Conservation (phyloP, 2,888 invertebrate genomes). For the Lithophane leautieri region DNA sequence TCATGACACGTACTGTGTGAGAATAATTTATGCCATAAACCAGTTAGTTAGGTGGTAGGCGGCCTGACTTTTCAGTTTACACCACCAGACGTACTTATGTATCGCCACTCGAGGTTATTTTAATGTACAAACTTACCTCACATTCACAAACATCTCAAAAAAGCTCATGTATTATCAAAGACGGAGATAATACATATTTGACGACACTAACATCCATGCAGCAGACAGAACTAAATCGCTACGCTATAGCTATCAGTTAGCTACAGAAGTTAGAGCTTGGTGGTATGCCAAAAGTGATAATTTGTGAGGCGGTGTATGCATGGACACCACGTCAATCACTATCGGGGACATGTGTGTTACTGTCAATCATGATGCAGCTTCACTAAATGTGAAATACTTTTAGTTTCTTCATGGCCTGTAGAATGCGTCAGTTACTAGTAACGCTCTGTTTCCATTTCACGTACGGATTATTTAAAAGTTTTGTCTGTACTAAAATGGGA, state of each 20-base stretch:
- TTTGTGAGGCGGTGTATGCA: slow-evolving; percentile 77
- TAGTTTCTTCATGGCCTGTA: slow-evolving; percentile 38
- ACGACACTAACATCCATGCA: slow-evolving; percentile 15
- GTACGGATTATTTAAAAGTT: slow-evolving; percentile 17
- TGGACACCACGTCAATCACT: slow-evolving; percentile 75
- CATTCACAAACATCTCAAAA: neutral
- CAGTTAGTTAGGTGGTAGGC: neutral
- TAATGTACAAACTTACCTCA: neutral
- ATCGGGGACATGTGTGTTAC: slow-evolving; percentile 61
- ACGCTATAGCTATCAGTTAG: slow-evolving; percentile 45
- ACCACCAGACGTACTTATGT: neutral
- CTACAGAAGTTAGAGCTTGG: slow-evolving; percentile 72
- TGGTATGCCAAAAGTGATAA: slow-evolving; percentile 79
- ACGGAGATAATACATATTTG: slow-evolving; percentile 17
- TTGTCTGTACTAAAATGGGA: neutral
- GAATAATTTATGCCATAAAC: neutral
- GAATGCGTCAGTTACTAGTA: slow-evolving; percentile 27
- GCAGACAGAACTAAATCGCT: slow-evolving; percentile 28
- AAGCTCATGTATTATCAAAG: neutral
- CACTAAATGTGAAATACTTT: slow-evolving; percentile 58
- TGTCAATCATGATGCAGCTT: slow-evolving; percentile 68
- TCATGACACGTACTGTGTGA: neutral
- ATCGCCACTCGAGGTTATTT: neutral
- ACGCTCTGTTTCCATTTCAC: slow-evolving; percentile 28
- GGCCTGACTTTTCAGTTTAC: neutral